Conservation (phyloP, 2,113 vertebrate genomes). For the Callopanchax toddi region DNA sequence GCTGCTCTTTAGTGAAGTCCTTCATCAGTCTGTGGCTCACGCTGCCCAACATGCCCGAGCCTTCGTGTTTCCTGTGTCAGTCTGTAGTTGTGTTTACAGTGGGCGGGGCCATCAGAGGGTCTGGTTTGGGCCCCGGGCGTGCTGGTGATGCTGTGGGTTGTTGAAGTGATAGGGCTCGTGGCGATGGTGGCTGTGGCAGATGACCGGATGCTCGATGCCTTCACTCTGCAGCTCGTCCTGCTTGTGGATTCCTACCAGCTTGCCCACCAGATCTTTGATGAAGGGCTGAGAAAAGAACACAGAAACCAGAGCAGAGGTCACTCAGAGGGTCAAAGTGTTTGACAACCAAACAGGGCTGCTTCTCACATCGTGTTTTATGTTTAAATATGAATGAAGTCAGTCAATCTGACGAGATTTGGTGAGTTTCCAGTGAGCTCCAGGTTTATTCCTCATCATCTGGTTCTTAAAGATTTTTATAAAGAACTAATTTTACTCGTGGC, state of each 20-base stretch:
- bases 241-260: conserved; percentile 84
- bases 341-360: not conserved
- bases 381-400: too few relatives aligned
- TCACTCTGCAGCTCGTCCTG: conserved; percentile 80
- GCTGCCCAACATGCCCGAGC: not conserved
- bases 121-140: conserved; percentile 64
- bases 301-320: conserved; percentile 4
- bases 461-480: too few relatives aligned
- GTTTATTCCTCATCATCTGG: too few relatives aligned
- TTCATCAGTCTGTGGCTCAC: not conserved
- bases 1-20: not conserved
- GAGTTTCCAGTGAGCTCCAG: too few relatives aligned
- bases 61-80: not conserved
- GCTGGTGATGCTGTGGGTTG: conserved; percentile 35
- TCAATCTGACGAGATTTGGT: too few relatives aligned
- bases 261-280: conserved; percentile 80
- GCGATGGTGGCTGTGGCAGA: conserved; percentile 69
- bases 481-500: too few relatives aligned
- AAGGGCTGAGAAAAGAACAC: conserved; percentile 73
- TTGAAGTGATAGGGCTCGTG: conserved; percentile 76
- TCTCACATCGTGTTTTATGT: not conserved
- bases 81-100: not conserved
- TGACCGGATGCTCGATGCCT: conserved; percentile 75
- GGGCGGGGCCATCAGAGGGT: conserved; percentile 56
- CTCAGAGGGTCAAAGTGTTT: not conserved